These are phyloP conservation scores for Arctia plantaginis DNA, from an alignment of 2,888 invertebrate species.

Conservation along the genomic window DNA sequence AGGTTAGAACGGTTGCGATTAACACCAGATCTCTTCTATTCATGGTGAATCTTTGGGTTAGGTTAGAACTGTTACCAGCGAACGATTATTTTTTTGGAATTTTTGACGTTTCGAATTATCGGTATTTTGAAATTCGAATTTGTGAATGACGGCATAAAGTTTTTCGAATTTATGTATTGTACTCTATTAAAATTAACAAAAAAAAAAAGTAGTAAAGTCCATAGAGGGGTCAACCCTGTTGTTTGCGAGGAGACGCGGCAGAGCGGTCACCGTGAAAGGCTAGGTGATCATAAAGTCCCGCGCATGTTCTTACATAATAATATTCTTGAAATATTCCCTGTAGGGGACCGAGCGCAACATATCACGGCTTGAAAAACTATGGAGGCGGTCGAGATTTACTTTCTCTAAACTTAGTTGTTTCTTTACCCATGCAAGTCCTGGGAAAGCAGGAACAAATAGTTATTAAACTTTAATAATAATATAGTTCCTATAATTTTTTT, in stretches of 20 bases:
- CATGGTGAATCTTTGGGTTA: no score
- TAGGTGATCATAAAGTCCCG: slow-evolving; percentile 85
- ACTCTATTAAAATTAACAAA: no score
- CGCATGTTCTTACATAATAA: slow-evolving; percentile 87
- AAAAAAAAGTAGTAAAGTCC: no score
- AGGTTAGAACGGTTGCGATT: no score
- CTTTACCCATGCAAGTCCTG: neutral
- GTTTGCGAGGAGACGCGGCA: slow-evolving; percentile 59
- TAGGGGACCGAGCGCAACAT: slow-evolving; percentile 61
- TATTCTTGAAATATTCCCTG: slow-evolving; percentile 81
- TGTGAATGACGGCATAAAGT: no score
- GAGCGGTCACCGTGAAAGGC: slow-evolving; percentile 82
- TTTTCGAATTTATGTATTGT: no score
- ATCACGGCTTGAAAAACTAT: slow-evolving; percentile 48
- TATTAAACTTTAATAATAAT: neutral
- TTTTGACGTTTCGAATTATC: no score
- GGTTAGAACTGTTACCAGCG: no score
- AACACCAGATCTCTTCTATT: no score
- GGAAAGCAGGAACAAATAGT: neutral
- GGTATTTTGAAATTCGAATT: no score
- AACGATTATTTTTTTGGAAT: no score
- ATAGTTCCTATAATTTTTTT: no score
- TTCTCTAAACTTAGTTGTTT: neutral
- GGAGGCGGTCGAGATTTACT: slow-evolving; percentile 33
- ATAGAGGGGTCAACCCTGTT: slow-evolving; percentile 64